Evolutionary conservation across 2,113 vertebrate genomes (phyloP).

Genomic region (Cyprinodon tularosa): DNA sequence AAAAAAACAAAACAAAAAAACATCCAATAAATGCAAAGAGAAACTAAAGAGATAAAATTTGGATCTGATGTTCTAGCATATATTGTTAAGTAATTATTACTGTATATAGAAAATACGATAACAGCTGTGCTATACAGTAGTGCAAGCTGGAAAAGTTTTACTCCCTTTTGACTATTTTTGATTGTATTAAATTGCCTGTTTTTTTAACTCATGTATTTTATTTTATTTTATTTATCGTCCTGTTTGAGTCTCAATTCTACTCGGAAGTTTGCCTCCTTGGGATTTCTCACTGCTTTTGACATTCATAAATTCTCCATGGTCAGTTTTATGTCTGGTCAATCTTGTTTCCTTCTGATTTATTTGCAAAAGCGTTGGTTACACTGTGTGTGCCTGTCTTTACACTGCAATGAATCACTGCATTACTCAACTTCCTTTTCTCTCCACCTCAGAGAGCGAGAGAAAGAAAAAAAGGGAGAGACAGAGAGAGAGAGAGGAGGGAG

Average conservation of each 20-base stretch:
- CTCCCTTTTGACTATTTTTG: too few species aligned
- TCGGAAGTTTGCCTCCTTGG: background rate
- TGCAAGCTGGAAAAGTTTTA: too few species aligned
- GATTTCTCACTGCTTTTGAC: background rate
- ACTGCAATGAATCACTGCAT: conserved; percentile 50
- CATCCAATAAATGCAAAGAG: too few species aligned
- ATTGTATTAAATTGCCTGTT: too few species aligned
- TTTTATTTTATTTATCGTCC: background rate
- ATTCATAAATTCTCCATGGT: background rate
- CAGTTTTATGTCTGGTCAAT: background rate
- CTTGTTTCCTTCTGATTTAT: conserved; percentile 16
- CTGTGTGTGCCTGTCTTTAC: conserved; percentile 8
- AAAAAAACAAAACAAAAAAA: too few species aligned
- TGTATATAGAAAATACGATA: too few species aligned
- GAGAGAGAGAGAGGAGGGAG: background rate
- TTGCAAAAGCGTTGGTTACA: conserved; percentile 7
- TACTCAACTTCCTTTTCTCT: conserved; percentile 34
- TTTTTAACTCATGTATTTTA: background rate
- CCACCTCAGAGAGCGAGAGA: background rate
- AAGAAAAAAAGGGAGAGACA: background rate
- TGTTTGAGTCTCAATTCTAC: background rate
- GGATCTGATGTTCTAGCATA: too few species aligned
- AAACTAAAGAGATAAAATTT: too few species aligned
- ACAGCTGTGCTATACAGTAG: too few species aligned
- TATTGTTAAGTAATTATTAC: too few species aligned